phyloP scores from a whole-genome alignment of 2,888 invertebrate genomes.

The Oconnorella tubifera region DNA sequence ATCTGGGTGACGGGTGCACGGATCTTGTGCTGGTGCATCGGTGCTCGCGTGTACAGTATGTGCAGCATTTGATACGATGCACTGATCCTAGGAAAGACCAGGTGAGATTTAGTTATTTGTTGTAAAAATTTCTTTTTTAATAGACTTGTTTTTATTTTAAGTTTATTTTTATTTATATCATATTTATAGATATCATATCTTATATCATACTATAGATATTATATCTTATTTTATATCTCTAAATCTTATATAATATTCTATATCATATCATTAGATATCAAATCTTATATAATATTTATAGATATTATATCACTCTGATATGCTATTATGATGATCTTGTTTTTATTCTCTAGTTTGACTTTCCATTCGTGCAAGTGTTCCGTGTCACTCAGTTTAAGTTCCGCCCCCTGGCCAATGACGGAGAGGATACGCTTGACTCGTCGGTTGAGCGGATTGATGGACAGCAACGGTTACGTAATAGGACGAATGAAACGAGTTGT shows the following conservation, averaged over 20 bases:
- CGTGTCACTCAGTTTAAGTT: conserved; percentile 71
- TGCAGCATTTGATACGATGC: conserved; percentile 65
- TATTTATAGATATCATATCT: too few relatives aligned
- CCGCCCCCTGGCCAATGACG: conserved; percentile 58
- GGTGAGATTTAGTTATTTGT: too few relatives aligned
- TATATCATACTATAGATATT: too few relatives aligned
- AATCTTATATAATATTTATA: too few relatives aligned
- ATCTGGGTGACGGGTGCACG: conserved; percentile 74
- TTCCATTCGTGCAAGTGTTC: conserved; percentile 73
- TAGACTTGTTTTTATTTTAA: conserved; percentile 33
- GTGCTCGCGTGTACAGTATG: conserved; percentile 69
- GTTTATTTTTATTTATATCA: not conserved
- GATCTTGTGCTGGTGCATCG: conserved; percentile 71
- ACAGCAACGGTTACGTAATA: conserved; percentile 28
- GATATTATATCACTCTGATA: too few relatives aligned
- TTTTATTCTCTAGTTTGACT: conserved; percentile 65
- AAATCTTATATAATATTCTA: too few relatives aligned
- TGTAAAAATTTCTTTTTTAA: too few relatives aligned
- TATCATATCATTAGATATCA: too few relatives aligned
- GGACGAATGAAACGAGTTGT: conserved; percentile 64
- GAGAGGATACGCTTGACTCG: conserved; percentile 26
- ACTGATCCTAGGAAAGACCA: conserved; percentile 64
- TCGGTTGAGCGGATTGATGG: conserved; percentile 7
- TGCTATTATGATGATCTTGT: too few relatives aligned
- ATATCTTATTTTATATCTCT: too few relatives aligned